Evolutionary conservation across 2,113 vertebrate genomes (phyloP), one percentile per base, ranked within the genome.

Genomic region (Amphiprion percula): DNA sequence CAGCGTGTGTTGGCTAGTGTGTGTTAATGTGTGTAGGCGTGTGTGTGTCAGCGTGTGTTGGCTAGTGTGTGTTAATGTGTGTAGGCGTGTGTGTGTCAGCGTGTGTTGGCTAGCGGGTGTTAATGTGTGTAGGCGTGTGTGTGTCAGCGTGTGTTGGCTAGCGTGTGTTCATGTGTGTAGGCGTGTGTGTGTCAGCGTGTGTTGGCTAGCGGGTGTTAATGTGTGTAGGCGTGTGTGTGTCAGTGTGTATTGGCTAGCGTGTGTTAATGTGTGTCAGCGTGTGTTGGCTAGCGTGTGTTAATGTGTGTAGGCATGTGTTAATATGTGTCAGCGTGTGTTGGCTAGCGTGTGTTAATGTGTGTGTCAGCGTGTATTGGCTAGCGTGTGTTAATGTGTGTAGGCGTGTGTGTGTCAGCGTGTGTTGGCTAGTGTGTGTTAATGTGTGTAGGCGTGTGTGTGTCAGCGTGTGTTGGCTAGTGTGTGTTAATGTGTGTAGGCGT

Each of bases 171-270:
- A 19, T 23, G 39, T 0, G 68, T 17, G 69, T 90, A 90, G 17
- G 69, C 19, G 46, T n/a, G 58, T 39, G 28, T n/a, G 70, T 19
- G 70, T n/a, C 47, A 4, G 33, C 23, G 49, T 19, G 56, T 33
- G 58, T 1, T 37, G 1, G 11, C 12, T 21, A 21, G 37, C 3
- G 26, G 1, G 2, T 9, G 52, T 49, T 63, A 28, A n/a, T 23
- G 39, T 0, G 68, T 17, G 69, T 90, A 90, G 21, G 21, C 21
- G 21, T n/a, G n/a, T n/a, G n/a, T n/a, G n/a, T n/a, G n/a, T n/a
- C n/a, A n/a, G n/a, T n/a, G n/a, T n/a, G n/a, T n/a, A n/a, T n/a
- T n/a, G n/a, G n/a, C n/a, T n/a, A n/a, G n/a, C n/a, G n/a, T 21
- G 41, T 15, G 41, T n/a, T n/a, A n/a, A n/a, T n/a, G n/a, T 55